Conservation (phyloP, 2,888 invertebrate species). For the Volucella bombylans region DNA sequence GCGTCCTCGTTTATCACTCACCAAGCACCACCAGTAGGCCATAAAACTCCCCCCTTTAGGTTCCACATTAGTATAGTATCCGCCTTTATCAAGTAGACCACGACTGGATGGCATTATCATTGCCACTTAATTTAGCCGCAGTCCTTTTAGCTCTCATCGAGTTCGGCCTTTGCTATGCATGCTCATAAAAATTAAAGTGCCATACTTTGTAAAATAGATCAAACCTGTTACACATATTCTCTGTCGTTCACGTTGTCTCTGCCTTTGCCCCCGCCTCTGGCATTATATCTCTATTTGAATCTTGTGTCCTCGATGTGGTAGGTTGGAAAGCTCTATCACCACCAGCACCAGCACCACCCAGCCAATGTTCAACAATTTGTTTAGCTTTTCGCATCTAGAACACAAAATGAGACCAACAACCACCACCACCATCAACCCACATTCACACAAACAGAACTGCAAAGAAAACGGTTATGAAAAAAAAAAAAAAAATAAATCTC, state of each 20-base stretch:
- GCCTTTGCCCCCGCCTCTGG: slow-evolving; percentile 1
- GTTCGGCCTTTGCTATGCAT: slow-evolving; percentile 32
- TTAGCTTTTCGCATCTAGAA: slow-evolving; percentile 48
- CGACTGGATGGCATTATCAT: not conserved
- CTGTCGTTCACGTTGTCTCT: too few species aligned
- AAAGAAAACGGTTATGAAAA: too few species aligned
- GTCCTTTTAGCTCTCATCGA: slow-evolving; percentile 1
- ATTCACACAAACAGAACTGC: too few species aligned
- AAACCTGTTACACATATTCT: slow-evolving; percentile 68
- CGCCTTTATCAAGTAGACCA: slow-evolving; percentile 4
- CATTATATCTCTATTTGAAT: not conserved
- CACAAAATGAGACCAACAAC: slow-evolving; percentile 33
- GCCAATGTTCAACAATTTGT: slow-evolving; percentile 67
- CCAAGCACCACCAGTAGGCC: not conserved
- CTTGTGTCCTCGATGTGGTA: not conserved
- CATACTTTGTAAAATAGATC: slow-evolving; percentile 47
- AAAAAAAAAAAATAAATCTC: slow-evolving; percentile 14
- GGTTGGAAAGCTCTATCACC: slow-evolving; percentile 29
- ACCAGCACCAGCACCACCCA: slow-evolving; percentile 9
- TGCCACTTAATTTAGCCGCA: too few species aligned
- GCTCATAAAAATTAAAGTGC: slow-evolving; percentile 42
- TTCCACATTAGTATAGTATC: too few species aligned
- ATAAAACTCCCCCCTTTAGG: not conserved
- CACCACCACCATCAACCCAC: not conserved
- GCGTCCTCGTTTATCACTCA: slow-evolving; percentile 21